Percentiles rank a stretch among this genome's conserved stretches.
Conservation (phyloP, 2,113 vertebrate genomes). For the Calyptommatus sinebrachiatus region DNA sequence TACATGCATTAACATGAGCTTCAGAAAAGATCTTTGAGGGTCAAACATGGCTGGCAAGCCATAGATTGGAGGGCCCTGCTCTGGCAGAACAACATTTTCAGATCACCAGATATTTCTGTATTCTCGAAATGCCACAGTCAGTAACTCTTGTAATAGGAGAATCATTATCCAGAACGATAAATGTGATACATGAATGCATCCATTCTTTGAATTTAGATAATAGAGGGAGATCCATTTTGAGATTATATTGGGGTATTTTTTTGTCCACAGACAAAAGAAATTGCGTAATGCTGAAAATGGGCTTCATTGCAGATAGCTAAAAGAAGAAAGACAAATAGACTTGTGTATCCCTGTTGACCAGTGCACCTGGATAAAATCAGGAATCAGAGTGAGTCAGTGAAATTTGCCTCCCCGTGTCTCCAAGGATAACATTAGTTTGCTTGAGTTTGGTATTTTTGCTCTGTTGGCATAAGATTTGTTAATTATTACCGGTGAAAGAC, state of each 20-base stretch:
- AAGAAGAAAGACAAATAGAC: slow-evolving; percentile 1
- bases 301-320: not conserved
- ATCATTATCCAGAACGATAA: not conserved
- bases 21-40: no score
- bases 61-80: no score
- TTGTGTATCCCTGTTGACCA: slow-evolving; percentile 22
- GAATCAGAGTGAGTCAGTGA: slow-evolving; percentile 23
- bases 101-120: not conserved
- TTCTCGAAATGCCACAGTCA: not conserved
- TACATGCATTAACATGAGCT: no score
- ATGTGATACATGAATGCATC: slow-evolving; percentile 9
- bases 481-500: not conserved
- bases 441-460: not conserved
- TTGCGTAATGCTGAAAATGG: slow-evolving; percentile 19
- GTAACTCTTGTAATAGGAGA: not conserved
- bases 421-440: not conserved
- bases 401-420: not conserved
- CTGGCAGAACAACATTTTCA: no score
- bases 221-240: not conserved
- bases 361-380: slow-evolving; percentile 40
- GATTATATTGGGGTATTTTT: not conserved
- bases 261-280: not conserved
- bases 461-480: not conserved
- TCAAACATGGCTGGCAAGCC: no score
- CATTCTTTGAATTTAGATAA: not conserved